Conservation (phyloP, 1,140 invertebrate genomes). For the Caenorhabditis tropicalis region DNA sequence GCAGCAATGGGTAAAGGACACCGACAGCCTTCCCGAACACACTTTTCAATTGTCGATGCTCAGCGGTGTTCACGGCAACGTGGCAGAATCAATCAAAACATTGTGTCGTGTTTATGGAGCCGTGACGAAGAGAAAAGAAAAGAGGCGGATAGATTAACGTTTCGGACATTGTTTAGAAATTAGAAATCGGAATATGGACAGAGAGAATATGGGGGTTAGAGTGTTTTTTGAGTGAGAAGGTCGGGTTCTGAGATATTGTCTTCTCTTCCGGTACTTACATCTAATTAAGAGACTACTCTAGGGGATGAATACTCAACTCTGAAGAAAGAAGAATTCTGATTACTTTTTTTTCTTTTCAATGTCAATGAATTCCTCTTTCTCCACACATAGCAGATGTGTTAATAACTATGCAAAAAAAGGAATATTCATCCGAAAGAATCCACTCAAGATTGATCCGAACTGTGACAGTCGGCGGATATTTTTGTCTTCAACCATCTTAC, state of each 20-base stretch:
- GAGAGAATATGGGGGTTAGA: not conserved
- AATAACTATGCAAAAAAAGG: not conserved
- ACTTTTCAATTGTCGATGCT: conserved; percentile 6
- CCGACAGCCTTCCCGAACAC: conserved; percentile 34
- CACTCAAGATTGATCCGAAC: conserved; percentile 24
- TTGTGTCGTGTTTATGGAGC: conserved; percentile 42
- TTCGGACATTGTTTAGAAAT: not conserved
- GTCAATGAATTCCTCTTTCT: no score
- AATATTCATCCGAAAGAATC: not conserved
- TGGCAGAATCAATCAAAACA: conserved; percentile 43
- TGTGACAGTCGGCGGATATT: not conserved
- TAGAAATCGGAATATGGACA: not conserved
- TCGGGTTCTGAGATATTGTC: no score
- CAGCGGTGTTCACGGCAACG: conserved; percentile 32
- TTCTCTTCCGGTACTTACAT: no score
- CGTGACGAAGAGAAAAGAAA: not conserved
- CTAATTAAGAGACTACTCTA: no score
- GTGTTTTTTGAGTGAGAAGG: not conserved
- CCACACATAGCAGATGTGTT: not conserved
- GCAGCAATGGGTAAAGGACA: conserved; percentile 30
- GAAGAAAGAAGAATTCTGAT: no score
- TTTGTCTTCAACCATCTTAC: conserved; percentile 1
- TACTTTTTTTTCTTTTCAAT: no score
- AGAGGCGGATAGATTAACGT: not conserved
- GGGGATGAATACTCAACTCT: no score